Percentiles rank a stretch among this genome's conserved stretches.
phyloP scores from a whole-genome alignment of 64 coral and sea anemone genomes.

The Pocillopora damicornis region DNA sequence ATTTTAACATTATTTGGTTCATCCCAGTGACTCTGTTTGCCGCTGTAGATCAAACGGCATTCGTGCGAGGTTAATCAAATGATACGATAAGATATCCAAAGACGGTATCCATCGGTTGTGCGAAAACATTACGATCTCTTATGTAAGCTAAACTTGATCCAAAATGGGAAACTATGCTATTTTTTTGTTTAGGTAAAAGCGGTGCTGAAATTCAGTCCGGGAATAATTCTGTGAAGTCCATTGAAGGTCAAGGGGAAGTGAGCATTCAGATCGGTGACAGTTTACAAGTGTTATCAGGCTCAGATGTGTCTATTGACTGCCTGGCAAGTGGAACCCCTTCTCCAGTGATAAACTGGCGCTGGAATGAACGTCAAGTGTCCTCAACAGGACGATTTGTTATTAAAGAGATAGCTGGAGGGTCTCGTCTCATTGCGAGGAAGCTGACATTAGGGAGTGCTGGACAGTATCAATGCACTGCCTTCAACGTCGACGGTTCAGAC shows the following conservation, averaged over 20 bases:
- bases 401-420: conserved; percentile 12
- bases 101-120: too few relatives aligned
- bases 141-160: not conserved
- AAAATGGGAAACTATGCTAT: not conserved
- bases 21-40: too few relatives aligned
- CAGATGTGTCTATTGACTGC: conserved; percentile 60
- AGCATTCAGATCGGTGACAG: conserved; percentile 55
- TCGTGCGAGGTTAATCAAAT: too few relatives aligned
- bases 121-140: not conserved
- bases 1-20: too few relatives aligned
- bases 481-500: conserved; percentile 68
- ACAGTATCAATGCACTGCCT: conserved; percentile 66
- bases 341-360: conserved; percentile 63
- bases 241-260: not conserved
- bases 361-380: conserved; percentile 29
- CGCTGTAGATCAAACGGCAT: too few relatives aligned
- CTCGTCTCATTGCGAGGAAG: conserved; percentile 28
- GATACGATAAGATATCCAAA: too few relatives aligned
- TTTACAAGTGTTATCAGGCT: conserved; percentile 47
- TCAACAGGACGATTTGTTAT: conserved; percentile 42
- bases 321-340: conserved; percentile 51
- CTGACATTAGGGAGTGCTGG: conserved; percentile 50
- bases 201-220: conserved; percentile 52
- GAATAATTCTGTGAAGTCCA: conserved; percentile 48
- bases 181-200: conserved; percentile 48